These are phyloP conservation scores for Ganaspis sp. DNA, from an alignment of 1,140 invertebrate genomes.

Conservation along the genomic window DNA sequence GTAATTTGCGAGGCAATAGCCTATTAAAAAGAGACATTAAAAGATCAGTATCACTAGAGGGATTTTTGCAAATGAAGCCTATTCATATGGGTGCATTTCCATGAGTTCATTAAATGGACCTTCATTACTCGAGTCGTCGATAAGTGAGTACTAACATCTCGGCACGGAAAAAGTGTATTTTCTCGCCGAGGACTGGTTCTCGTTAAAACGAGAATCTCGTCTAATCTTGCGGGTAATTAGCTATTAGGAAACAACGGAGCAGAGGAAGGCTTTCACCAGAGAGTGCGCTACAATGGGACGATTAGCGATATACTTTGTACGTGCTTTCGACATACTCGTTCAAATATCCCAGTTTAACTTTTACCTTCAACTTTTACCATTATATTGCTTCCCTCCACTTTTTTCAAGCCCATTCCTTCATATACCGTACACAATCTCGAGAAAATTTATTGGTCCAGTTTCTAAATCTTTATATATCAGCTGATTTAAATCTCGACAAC, in stretches of 20 bases:
- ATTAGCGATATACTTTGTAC: constrained; percentile 57
- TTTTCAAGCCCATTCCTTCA: too few species aligned
- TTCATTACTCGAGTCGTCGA: not conserved
- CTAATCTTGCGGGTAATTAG: constrained; percentile 16
- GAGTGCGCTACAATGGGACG: constrained; percentile 54
- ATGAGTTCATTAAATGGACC: not conserved
- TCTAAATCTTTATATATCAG: too few species aligned
- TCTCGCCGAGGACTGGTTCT: not conserved
- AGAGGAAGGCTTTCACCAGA: constrained; percentile 52
- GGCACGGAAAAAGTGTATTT: not conserved
- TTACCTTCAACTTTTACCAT: not conserved
- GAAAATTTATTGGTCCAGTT: too few species aligned
- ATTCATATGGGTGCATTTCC: not conserved
- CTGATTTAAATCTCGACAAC: too few species aligned
- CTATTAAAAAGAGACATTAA: constrained; percentile 3
- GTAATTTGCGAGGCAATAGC: not conserved
- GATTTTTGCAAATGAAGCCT: not conserved
- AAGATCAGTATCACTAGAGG: not conserved
- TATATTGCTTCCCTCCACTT: too few species aligned
- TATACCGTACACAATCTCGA: too few species aligned
- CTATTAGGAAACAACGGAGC: constrained; percentile 25
- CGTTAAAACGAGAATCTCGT: constrained; percentile 9
- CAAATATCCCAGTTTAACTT: constrained; percentile 12
- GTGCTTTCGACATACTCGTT: constrained; percentile 53
- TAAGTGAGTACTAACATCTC: not conserved